phyloP scores from a whole-genome alignment of 2,797 vertebrate genomes.

The Ctenopoma kingsleyae region DNA sequence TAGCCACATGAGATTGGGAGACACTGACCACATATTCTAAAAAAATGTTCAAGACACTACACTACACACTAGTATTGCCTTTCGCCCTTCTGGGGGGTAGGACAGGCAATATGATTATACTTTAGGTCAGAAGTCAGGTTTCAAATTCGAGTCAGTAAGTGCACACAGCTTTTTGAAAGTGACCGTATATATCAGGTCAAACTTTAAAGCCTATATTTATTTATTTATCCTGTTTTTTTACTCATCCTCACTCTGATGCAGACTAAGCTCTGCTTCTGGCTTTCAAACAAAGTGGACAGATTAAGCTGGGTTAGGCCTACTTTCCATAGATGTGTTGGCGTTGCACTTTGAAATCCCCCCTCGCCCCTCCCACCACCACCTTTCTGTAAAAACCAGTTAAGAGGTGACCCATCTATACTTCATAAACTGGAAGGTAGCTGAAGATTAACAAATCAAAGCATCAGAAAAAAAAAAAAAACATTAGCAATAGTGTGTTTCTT shows the following conservation, averaged over 20 bases:
- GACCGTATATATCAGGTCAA: conserved; percentile 74
- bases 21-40: conserved; percentile 36
- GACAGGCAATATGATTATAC: conserved; percentile 59
- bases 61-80: conserved; percentile 8
- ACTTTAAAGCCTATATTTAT: conserved; percentile 80
- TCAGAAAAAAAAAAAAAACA: conserved; percentile 15
- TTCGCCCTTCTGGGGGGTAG: conserved; percentile 7
- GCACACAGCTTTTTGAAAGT: conserved; percentile 69
- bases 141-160: conserved; percentile 68
- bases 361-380: background rate
- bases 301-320: conserved; percentile 80
- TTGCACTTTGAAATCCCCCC: conserved; percentile 76
- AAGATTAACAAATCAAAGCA: conserved; percentile 47
- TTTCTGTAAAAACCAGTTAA: conserved; percentile 50
- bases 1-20: conserved; percentile 28
- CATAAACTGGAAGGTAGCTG: conserved; percentile 54
- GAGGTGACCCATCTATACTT: conserved; percentile 54
- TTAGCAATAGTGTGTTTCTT: background rate
- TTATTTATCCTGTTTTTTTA: conserved; percentile 58
- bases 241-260: conserved; percentile 62
- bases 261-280: conserved; percentile 79
- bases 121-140: conserved; percentile 67
- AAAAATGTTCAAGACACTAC: conserved; percentile 44
- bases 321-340: conserved; percentile 79
- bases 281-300: conserved; percentile 78